These are phyloP conservation scores for Tichodroma muraria DNA, from an alignment of 2,113 vertebrate genomes.

Conservation along the genomic window DNA sequence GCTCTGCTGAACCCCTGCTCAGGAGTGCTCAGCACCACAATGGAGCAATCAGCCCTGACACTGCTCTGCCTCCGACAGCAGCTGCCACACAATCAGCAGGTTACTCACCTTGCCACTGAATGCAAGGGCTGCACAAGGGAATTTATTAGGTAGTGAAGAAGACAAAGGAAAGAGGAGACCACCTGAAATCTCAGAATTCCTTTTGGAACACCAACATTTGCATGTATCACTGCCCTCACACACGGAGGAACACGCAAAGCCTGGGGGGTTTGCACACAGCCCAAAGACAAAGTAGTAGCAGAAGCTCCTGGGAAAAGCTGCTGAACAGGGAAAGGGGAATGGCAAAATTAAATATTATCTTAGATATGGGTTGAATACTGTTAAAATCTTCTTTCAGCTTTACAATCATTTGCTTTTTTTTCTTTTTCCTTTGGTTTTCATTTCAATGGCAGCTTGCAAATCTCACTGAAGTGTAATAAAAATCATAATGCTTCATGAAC, in stretches of 20 bases:
- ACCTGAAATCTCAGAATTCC: not conserved
- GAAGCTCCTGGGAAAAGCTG: not conserved
- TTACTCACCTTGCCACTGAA: not conserved
- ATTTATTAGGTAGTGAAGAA: not conserved
- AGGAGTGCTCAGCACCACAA: not conserved
- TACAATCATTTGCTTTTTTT: not conserved
- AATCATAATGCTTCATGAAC: not conserved
- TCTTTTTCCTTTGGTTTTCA: not conserved
- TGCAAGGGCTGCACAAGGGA: not conserved
- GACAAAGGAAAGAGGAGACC: not conserved
- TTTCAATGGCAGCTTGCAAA: not conserved
- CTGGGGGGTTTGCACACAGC: not conserved
- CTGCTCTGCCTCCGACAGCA: not conserved
- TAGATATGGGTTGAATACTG: not conserved
- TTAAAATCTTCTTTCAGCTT: not conserved
- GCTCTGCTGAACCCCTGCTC: not conserved
- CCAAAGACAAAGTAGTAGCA: not conserved
- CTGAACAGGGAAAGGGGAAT: not conserved
- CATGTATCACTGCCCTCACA: rapidly evolving
- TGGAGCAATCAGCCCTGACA: not conserved
- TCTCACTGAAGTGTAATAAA: not conserved
- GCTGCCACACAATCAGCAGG: not conserved
- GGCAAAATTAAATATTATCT: not conserved
- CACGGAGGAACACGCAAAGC: not conserved
- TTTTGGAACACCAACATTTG: not conserved